These are phyloP conservation scores for Myathropa florea DNA, from an alignment of 2,888 invertebrate species.

Conservation along the genomic window DNA sequence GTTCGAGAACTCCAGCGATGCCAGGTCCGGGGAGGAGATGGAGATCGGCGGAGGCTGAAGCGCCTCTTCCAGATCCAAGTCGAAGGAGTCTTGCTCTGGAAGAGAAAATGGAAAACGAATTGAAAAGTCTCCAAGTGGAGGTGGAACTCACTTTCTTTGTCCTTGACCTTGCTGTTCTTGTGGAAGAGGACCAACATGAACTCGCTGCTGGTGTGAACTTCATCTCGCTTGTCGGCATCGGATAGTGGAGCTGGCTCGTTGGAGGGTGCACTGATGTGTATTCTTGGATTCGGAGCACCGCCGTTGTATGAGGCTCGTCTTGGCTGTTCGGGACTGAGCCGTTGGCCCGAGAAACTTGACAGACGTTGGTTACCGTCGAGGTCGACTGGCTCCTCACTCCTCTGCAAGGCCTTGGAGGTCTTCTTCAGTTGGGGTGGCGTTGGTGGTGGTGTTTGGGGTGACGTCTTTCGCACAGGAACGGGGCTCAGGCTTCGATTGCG, in stretches of 20 bases:
- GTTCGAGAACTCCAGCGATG: conserved; percentile 83
- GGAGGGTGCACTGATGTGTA: conserved; percentile 78
- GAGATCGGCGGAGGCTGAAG: conserved; percentile 90
- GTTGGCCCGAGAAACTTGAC: conserved; percentile 74
- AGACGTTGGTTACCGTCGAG: conserved; percentile 76
- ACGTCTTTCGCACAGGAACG: conserved; percentile 72
- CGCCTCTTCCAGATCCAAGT: conserved; percentile 85
- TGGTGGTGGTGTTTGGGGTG: conserved; percentile 69
- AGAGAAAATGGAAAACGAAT: conserved; percentile 24
- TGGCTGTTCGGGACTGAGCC: conserved; percentile 72
- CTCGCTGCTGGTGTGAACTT: conserved; percentile 87
- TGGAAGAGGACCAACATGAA: conserved; percentile 89
- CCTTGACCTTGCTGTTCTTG: conserved; percentile 82
- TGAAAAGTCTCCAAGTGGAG: background rate
- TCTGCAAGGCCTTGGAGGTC: conserved; percentile 75
- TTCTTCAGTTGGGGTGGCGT: conserved; percentile 74
- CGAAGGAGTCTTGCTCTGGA: conserved; percentile 83
- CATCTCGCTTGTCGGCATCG: conserved; percentile 78
- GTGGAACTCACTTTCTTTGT: conserved; percentile 81
- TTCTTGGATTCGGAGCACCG: conserved; percentile 73
- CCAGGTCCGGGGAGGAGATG: conserved; percentile 90
- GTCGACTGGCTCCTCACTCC: conserved; percentile 78
- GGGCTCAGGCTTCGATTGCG: conserved; percentile 30
- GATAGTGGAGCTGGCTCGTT: conserved; percentile 66
- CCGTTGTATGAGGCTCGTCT: conserved; percentile 32